phyloP scores from a whole-genome alignment of 1,140 invertebrate species.

The Neodiprion virginianus region DNA sequence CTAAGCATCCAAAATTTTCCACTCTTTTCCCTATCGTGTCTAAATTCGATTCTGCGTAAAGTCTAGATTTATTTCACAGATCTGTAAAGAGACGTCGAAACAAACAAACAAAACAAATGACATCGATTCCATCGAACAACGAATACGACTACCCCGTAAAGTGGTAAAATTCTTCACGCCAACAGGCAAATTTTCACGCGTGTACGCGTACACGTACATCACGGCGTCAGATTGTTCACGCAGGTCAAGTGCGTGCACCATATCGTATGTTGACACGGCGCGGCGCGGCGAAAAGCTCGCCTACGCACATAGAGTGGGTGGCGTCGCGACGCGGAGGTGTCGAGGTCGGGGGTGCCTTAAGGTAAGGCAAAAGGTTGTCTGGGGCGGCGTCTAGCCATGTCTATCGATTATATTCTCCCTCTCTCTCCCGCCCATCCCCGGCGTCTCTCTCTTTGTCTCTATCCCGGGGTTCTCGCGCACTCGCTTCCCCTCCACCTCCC shows the following conservation, averaged over 20 bases:
- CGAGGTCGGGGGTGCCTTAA: constrained; percentile 45
- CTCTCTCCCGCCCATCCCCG: constrained; percentile 43
- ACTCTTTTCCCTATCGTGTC: too few species aligned
- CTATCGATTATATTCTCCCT: constrained; percentile 59
- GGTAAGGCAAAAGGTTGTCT: constrained; percentile 60
- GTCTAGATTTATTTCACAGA: too few species aligned
- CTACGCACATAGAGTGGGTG: neutral
- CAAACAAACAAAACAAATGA: too few species aligned
- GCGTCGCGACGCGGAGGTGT: neutral
- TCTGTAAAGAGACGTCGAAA: too few species aligned
- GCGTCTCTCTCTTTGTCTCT: neutral
- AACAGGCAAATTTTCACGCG: too few species aligned
- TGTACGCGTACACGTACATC: too few species aligned
- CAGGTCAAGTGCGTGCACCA: neutral
- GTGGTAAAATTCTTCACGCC: too few species aligned
- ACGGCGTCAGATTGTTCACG: too few species aligned
- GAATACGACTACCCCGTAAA: too few species aligned
- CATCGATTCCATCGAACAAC: too few species aligned
- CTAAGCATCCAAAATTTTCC: too few species aligned
- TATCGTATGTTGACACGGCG: neutral
- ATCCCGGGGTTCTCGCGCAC: constrained; percentile 30
- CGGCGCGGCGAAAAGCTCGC: neutral
- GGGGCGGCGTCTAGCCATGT: constrained; percentile 62
- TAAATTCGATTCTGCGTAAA: too few species aligned
- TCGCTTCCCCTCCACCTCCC: constrained; percentile 27